Evolutionary conservation across 2,888 invertebrate species (phyloP).

Genomic region (Metacarcinus magister): DNA sequence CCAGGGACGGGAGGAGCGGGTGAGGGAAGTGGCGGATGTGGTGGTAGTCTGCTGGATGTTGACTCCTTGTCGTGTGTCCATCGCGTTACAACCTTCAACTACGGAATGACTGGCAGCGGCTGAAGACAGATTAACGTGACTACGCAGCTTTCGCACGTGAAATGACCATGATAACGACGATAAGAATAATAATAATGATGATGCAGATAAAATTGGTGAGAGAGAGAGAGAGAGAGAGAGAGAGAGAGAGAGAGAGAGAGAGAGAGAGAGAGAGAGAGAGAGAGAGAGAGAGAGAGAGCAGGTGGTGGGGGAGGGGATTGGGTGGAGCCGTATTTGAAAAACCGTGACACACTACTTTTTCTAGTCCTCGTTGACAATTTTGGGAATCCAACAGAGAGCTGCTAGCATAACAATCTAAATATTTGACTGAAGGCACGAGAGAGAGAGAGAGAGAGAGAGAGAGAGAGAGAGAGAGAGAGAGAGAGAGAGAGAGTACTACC

Average conservation of each 20-base stretch:
- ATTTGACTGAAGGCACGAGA: no score
- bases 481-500: background rate
- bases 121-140: background rate
- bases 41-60: background rate
- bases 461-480: no score
- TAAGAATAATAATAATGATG: background rate
- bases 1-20: background rate
- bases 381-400: no score
- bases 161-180: background rate
- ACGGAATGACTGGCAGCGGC: background rate
- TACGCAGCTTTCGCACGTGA: background rate
- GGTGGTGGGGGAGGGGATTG: no score
- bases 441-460: no score
- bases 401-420: no score
- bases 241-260: background rate
- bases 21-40: background rate
- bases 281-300: slow-evolving; percentile 37
- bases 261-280: slow-evolving; percentile 53
- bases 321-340: no score
- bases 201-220: no score
- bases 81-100: background rate
- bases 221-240: no score
- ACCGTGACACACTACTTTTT: no score
- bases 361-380: no score
- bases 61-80: background rate